Percentiles rank a stretch among this genome's conserved stretches.
These are phyloP conservation scores for Chaetogeoica ovagalla DNA, from an alignment of 2,888 invertebrate species.

Conservation along the genomic window DNA sequence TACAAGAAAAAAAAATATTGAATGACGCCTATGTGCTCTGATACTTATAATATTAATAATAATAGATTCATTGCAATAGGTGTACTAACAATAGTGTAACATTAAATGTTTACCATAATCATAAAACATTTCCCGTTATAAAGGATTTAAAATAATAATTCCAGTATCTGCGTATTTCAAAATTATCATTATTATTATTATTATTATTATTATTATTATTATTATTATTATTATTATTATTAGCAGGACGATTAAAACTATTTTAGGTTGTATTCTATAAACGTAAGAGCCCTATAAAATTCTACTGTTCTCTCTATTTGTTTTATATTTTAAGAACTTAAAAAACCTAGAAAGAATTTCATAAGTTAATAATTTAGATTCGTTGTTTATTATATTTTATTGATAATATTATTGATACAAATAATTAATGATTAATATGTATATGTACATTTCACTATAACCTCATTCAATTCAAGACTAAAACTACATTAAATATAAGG, in stretches of 20 bases:
- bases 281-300: not conserved
- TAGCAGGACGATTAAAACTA: not conserved
- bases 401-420: not conserved
- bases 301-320: slow-evolving; percentile 18
- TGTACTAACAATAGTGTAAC: no score
- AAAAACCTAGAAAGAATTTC: slow-evolving; percentile 4
- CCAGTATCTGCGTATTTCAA: not conserved
- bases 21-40: not conserved
- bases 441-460: no score
- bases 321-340: slow-evolving; percentile 1
- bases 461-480: no score
- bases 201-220: no score
- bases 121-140: not conserved
- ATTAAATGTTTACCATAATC: not conserved
- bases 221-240: no score
- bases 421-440: no score
- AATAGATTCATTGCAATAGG: no score
- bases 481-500: no score
- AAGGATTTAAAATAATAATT: not conserved
- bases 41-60: no score
- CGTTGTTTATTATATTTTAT: not conserved
- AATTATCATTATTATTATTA: not conserved
- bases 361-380: not conserved
- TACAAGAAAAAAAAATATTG: not conserved
- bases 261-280: not conserved